A percentile compares a stretch with the other conserved stretches of the same genome.
phyloP scores from a whole-genome alignment of 2,888 invertebrate species.

The Tupiocoris notatus region DNA sequence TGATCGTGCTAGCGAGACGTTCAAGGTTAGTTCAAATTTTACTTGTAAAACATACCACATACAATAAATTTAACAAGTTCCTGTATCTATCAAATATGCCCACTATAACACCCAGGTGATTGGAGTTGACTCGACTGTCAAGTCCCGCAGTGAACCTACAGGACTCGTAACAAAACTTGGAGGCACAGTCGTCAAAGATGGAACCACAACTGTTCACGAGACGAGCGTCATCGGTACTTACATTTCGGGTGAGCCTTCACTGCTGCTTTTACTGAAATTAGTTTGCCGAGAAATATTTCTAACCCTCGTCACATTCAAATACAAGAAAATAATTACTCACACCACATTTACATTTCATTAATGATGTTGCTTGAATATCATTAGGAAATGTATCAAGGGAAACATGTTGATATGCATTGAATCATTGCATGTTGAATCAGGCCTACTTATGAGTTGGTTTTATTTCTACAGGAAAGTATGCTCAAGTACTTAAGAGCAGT shows the following conservation, averaged over 20 bases:
- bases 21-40: constrained; percentile 63
- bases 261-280: too few species aligned
- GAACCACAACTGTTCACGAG: constrained; percentile 79
- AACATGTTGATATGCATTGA: too few species aligned
- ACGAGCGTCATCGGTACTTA: constrained; percentile 87
- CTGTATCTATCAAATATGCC: not conserved
- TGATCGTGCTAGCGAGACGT: constrained; percentile 81
- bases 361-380: too few species aligned
- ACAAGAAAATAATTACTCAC: too few species aligned
- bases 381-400: too few species aligned
- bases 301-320: too few species aligned
- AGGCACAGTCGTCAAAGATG: constrained; percentile 79
- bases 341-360: too few species aligned
- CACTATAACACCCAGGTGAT: too few species aligned
- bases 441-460: too few species aligned
- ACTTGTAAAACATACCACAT: too few species aligned
- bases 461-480: constrained; percentile 65
- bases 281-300: too few species aligned
- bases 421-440: too few species aligned
- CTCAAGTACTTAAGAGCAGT: constrained; percentile 77
- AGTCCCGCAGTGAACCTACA: constrained; percentile 51
- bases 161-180: constrained; percentile 81
- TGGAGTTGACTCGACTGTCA: constrained; percentile 61
- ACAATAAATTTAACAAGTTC: not conserved
- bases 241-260: constrained; percentile 65